Evolutionary conservation across 30 jellyfish, hydroid and myxozoan genomes (phyloP), one percentile per base, ranked within the genome.

Genomic region (Sanderia malayensis): DNA sequence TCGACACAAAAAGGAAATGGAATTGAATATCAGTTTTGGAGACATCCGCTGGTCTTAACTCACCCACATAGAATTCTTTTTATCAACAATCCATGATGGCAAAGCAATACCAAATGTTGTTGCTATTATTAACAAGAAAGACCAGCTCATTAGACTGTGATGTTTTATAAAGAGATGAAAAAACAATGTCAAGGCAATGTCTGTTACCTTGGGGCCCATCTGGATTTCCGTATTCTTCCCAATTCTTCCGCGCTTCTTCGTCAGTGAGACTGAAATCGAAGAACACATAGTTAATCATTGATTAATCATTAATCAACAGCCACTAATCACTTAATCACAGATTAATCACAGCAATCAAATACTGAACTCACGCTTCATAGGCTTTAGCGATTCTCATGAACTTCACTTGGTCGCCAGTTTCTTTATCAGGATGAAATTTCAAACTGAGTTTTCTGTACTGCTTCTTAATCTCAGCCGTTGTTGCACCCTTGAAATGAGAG

Each of bases 201-300:
- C n/a, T n/a, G n/a, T n/a, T n/a, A 89, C 97, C 97, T 67, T 93
- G 95, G 33, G 98, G 98, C n/a, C 98, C 98, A 79, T 91, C 98
- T 1, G 98, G 98, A 58, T 91, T 91, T 23, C 98, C 98, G 77
- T 91, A 80, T 29, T 83, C 92, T 70, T 91, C 96, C 98, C 98
- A 91, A 67, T 91, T 91, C 67, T 91, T 86, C 45, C 83, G 84
- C 1, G 98, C 82, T 62, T 91, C 98, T 73, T 91, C 98, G 72
- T 91, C 94, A 20, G 98, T 91, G 31, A 91, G 62, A 19, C 97
- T 89, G 46, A n/a, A n/a, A n/a, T n/a, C n/a, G n/a, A n/a, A n/a
- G n/a, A n/a, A n/a, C n/a, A n/a, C n/a, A n/a, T n/a, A n/a, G n/a
- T n/a, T n/a, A n/a, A n/a, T n/a, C n/a, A n/a, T n/a, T n/a, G n/a